Conservation (phyloP, 2,888 invertebrate genomes). For the Trachelus stipa region DNA sequence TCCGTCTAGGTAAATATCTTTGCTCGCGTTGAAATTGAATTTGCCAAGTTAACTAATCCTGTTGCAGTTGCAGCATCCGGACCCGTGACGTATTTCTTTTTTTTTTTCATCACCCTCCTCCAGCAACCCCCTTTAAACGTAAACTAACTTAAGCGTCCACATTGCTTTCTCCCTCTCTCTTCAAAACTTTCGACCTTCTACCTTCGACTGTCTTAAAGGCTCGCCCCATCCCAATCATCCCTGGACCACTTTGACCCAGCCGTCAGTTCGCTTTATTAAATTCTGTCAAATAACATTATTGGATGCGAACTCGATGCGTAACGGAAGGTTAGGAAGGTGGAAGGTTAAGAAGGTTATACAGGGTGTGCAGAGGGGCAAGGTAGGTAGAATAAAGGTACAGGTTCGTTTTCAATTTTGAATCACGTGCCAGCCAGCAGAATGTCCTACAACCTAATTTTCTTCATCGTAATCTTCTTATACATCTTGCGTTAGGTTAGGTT, state of each 20-base stretch:
- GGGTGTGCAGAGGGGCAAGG: neutral
- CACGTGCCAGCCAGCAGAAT: neutral
- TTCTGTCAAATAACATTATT: constrained; percentile 25
- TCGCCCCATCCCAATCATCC: constrained; percentile 4
- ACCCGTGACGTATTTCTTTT: neutral
- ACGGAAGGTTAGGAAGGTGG: neutral
- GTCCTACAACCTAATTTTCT: neutral
- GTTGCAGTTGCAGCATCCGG: neutral
- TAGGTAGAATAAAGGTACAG: too few relatives aligned
- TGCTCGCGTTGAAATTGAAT: neutral
- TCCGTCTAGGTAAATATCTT: neutral
- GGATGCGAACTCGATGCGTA: constrained; percentile 3
- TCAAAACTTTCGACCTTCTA: neutral
- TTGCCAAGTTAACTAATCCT: neutral
- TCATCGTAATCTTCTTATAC: neutral
- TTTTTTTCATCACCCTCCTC: neutral
- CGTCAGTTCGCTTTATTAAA: constrained; percentile 25
- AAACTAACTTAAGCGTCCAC: neutral
- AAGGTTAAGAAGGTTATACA: neutral
- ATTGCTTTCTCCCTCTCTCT: neutral
- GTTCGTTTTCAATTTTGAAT: neutral
- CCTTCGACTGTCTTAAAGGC: neutral
- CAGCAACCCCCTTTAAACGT: neutral
- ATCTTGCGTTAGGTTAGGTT: neutral
- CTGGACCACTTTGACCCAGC: neutral